Evolutionary conservation across 2,797 vertebrate species (phyloP).

Genomic region (Xenopus petersii): DNA sequence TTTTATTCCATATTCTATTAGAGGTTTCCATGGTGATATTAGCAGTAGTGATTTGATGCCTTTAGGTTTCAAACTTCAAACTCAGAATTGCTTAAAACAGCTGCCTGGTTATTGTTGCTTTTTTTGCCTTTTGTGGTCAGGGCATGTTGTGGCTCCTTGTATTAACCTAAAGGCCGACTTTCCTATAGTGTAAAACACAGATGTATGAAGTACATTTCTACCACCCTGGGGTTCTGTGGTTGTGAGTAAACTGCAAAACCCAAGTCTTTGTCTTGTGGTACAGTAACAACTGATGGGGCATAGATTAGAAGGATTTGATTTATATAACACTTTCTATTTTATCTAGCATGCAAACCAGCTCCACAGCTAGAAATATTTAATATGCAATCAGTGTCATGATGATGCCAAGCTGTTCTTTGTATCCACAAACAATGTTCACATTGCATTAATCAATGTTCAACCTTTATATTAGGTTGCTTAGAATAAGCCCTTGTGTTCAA

Average conservation of each 20-base stretch:
- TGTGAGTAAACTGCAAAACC: too few species aligned
- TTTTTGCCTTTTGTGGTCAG: too few species aligned
- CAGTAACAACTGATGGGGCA: too few species aligned
- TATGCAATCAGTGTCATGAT: background rate
- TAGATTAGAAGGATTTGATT: too few species aligned
- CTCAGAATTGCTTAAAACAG: conserved; percentile 36
- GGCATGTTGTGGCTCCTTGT: too few species aligned
- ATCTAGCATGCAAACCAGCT: conserved; percentile 1
- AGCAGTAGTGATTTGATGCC: conserved; percentile 40
- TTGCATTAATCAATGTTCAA: background rate
- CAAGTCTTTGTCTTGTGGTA: too few species aligned
- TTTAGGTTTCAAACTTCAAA: conserved; percentile 42
- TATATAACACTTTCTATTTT: background rate
- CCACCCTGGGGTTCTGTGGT: too few species aligned
- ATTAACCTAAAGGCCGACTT: too few species aligned
- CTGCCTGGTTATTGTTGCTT: conserved; percentile 12
- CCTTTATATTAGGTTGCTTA: conserved; percentile 3
- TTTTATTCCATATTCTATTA: too few species aligned
- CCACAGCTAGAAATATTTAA: background rate
- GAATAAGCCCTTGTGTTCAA: background rate
- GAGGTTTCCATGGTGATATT: conserved; percentile 31
- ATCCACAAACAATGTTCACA: background rate
- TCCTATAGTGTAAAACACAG: too few species aligned
- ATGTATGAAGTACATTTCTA: too few species aligned
- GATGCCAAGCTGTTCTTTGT: background rate